Base-by-base conservation (phyloP, 2,113 vertebrate species). In the Crotalus horridus region DNA sequence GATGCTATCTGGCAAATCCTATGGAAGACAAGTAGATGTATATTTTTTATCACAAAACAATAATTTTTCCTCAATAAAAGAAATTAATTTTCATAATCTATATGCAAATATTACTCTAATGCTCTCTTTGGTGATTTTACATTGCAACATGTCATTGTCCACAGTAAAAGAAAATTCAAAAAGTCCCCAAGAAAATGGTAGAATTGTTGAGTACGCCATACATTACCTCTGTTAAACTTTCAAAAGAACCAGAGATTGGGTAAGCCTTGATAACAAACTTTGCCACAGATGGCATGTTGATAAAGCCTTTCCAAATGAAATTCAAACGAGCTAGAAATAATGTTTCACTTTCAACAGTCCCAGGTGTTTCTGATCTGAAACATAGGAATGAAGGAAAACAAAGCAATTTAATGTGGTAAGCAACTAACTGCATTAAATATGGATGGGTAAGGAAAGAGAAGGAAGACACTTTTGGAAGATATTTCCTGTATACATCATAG, bases 1-100 rank as follows among this genome's bases (percentile, higher is more conserved):
- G 96, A 99, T 98, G 93, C 98, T 99, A 92, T 99, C 99, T 92
- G 99, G 99, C 94, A 99, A 98, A 96, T 99, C 99, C 99, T 99
- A 92, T 8, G 6, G 69, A 90, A 93, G 94, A 91, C 2, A 55
- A 94, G 24, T 94, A 0, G 90, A 93, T 43, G 20, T 94, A 54
- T 94, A 1, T 74, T 26, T 90, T n/a, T n/a, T 61, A 93, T 91
- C n/a, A 58, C 0, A 95, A 90, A 90, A 93, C 1, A 59, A 23
- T 48, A 6, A n/a, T 64, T 5, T 29, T 21, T 93, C 1, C 93
- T 91, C 8, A 11, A 46, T 85, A 56, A 81, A 81, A 39, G 17
- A 43, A 81, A 11, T 48, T 23, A 10, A 94, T 54, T n/a, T 43
- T n/a, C 54, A 13, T 1, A 0, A 87, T 24, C 55, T 23, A 0